Evolutionary conservation across 2,888 invertebrate genomes (phyloP).

Genomic region (Aspidiotus rigidus): DNA sequence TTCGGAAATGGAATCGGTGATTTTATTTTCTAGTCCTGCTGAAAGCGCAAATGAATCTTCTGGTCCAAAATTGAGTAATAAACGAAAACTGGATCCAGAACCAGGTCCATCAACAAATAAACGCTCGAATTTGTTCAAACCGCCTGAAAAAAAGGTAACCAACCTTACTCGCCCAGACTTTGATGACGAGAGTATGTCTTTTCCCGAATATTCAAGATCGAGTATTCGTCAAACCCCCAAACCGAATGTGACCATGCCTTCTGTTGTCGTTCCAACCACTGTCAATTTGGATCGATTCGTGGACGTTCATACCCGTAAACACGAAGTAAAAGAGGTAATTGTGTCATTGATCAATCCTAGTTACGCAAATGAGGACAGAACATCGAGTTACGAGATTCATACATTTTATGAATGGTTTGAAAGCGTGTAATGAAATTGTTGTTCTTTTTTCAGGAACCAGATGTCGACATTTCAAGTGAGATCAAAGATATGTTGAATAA

Average conservation of each 20-base stretch:
- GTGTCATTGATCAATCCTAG: neutral
- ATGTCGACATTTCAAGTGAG: neutral
- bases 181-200: neutral
- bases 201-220: neutral
- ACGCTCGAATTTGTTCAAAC: neutral
- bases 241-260: neutral
- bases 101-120: neutral
- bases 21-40: neutral
- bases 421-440: neutral
- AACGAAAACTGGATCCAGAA: neutral
- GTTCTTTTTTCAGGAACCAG: neutral
- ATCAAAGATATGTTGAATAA: constrained; percentile 10
- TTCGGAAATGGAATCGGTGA: neutral
- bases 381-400: too few relatives aligned
- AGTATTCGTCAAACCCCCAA: too few relatives aligned
- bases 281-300: neutral
- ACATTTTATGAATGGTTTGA: too few relatives aligned
- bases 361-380: too few relatives aligned
- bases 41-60: neutral
- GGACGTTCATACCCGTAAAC: neutral
- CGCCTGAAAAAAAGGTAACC: neutral
- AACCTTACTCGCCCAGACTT: neutral
- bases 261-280: neutral
- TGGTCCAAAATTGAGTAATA: neutral
- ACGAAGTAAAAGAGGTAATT: constrained; percentile 8